Conservation (phyloP, 2,797 vertebrate genomes). For the Potorous gilbertii region DNA sequence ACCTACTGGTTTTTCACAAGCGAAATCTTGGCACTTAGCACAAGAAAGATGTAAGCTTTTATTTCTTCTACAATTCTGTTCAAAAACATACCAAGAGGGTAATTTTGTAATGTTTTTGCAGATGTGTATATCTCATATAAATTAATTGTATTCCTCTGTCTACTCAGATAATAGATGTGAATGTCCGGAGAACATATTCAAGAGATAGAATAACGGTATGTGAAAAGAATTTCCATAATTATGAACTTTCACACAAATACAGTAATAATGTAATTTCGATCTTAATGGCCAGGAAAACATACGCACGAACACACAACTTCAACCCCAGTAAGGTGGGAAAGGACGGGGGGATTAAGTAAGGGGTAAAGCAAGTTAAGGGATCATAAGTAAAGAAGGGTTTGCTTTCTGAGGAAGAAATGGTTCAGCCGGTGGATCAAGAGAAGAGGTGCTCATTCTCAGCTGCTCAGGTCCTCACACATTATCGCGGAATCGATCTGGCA, state of each 20-base stretch:
- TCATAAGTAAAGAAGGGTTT: neutral
- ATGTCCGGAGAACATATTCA: neutral
- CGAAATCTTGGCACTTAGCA: slow-evolving; percentile 60
- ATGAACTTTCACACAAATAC: neutral
- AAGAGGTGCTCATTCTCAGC: neutral
- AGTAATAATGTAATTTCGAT: neutral
- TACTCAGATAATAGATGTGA: neutral
- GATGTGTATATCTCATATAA: neutral
- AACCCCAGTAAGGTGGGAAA: slow-evolving; percentile 15
- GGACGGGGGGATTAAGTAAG: neutral
- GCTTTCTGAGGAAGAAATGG: neutral
- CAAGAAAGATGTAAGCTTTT: slow-evolving; percentile 50
- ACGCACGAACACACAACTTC: neutral
- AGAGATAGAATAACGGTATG: neutral
- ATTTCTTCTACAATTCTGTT: slow-evolving; percentile 24
- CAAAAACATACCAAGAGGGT: slow-evolving; percentile 39
- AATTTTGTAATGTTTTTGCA: neutral
- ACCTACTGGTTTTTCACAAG: slow-evolving; percentile 45
- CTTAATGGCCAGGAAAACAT: neutral
- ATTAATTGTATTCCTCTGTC: neutral
- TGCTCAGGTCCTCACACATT: neutral
- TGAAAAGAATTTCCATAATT: neutral
- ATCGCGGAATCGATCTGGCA: neutral
- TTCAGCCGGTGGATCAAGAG: neutral
- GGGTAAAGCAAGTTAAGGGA: neutral